Conservation (phyloP, 2,888 invertebrate genomes). For the Chydorus sphaericus region DNA sequence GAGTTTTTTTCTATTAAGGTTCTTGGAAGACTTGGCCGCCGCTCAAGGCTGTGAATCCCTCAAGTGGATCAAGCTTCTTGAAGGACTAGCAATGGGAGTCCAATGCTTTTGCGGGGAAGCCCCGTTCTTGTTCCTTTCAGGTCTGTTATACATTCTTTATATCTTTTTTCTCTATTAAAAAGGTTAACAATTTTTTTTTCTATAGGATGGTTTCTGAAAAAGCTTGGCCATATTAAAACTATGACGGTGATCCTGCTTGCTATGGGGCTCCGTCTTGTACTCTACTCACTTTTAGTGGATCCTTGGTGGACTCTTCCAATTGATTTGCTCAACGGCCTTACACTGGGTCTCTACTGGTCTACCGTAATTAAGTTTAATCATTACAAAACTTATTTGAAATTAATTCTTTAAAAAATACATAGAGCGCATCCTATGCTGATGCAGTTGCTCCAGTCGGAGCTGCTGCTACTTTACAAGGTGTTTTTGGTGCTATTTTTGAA, state of each 20-base stretch:
- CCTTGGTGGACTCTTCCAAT: slow-evolving; percentile 74
- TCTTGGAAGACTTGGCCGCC: slow-evolving; percentile 53
- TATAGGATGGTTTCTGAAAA: slow-evolving; percentile 52
- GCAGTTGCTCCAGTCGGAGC: slow-evolving; percentile 68
- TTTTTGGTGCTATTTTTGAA: slow-evolving; percentile 15
- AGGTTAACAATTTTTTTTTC: slow-evolving; percentile 21
- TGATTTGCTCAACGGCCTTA: slow-evolving; percentile 64
- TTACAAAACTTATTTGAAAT: no score
- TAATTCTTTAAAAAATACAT: not conserved
- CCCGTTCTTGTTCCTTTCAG: slow-evolving; percentile 69
- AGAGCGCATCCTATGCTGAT: slow-evolving; percentile 72
- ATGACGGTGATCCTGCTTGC: slow-evolving; percentile 68
- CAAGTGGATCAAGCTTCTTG: slow-evolving; percentile 51
- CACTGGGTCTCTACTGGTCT: slow-evolving; percentile 25
- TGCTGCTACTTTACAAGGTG: slow-evolving; percentile 67
- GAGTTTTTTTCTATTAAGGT: no score
- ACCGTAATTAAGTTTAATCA: slow-evolving; percentile 36
- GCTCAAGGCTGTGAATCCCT: slow-evolving; percentile 30
- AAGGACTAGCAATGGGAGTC: slow-evolving; percentile 55
- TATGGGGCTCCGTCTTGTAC: slow-evolving; percentile 62
- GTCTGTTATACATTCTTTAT: no score
- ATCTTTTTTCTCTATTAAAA: not conserved
- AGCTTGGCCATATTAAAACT: slow-evolving; percentile 63
- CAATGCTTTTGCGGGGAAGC: slow-evolving; percentile 73
- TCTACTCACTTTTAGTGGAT: slow-evolving; percentile 62